Evolutionary conservation across 2,888 invertebrate genomes (phyloP).

Genomic region (Drosophila merina): DNA sequence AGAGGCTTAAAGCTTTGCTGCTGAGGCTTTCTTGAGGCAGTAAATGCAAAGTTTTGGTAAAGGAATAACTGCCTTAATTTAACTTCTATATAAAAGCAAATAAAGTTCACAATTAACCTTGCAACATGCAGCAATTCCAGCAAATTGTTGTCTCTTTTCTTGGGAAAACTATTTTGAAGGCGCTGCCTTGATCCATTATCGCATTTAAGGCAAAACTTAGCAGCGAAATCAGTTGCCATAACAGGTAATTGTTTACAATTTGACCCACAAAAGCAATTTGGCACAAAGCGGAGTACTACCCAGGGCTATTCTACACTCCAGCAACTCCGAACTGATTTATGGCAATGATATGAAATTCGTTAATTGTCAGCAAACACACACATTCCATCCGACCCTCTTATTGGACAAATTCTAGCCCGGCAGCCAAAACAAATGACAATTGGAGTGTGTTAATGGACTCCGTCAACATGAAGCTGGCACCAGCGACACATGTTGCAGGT

Average conservation of each 20-base stretch:
- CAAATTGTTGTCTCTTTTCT: slow-evolving; percentile 1
- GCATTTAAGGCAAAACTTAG: slow-evolving; percentile 39
- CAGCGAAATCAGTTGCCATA: slow-evolving; percentile 30
- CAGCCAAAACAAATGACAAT: slow-evolving; percentile 69
- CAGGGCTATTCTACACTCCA: slow-evolving; percentile 31
- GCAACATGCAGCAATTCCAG: neutral
- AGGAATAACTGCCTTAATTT: neutral
- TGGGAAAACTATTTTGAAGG: neutral
- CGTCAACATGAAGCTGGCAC: slow-evolving; percentile 23
- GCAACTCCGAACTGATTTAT: slow-evolving; percentile 43
- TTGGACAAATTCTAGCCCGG: slow-evolving; percentile 29
- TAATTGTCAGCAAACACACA: slow-evolving; percentile 43
- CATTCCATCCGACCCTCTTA: slow-evolving; percentile 20
- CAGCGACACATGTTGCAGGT: slow-evolving; percentile 11
- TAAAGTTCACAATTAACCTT: neutral
- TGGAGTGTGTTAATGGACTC: slow-evolving; percentile 72
- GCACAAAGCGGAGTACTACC: slow-evolving; percentile 21
- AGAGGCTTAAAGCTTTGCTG: neutral
- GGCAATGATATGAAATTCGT: slow-evolving; percentile 51
- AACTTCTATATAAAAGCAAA: neutral
- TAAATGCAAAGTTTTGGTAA: neutral
- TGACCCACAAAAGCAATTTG: slow-evolving; percentile 43
- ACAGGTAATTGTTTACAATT: slow-evolving; percentile 54
- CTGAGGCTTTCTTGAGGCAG: neutral
- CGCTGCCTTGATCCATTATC: slow-evolving; percentile 36